A percentile compares a stretch with the other conserved stretches of the same genome.
Evolutionary conservation across 2,888 invertebrate genomes (phyloP).

Genomic region (Agelastica alni): DNA sequence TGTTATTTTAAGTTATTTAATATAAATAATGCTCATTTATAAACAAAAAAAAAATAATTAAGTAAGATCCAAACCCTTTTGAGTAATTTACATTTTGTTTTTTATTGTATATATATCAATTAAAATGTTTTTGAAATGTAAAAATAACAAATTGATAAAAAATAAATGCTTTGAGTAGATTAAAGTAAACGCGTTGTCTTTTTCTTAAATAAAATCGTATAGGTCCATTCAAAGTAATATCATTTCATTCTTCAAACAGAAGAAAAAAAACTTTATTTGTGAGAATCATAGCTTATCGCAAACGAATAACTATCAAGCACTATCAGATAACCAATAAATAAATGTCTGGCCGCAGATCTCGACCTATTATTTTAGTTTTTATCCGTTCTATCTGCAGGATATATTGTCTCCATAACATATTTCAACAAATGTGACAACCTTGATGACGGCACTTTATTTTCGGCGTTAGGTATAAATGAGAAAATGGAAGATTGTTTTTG

Average conservation of each 20-base stretch:
- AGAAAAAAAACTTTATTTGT: conserved; percentile 15
- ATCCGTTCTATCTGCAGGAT: conserved; percentile 21
- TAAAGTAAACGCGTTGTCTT: no score
- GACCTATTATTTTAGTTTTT: conserved; percentile 22
- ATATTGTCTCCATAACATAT: conserved; percentile 23
- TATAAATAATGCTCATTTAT: no score
- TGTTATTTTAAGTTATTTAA: no score
- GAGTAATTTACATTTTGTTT: no score
- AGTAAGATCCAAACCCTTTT: no score
- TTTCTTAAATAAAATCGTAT: no score
- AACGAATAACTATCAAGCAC: conserved; percentile 23
- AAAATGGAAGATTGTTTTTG: neutral
- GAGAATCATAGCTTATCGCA: conserved; percentile 22
- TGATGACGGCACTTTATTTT: conserved; percentile 23
- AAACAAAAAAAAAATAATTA: no score
- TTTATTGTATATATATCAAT: no score
- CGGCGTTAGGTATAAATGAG: conserved; percentile 17
- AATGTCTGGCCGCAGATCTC: conserved; percentile 21
- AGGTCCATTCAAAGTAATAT: conserved; percentile 5
- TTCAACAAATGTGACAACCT: conserved; percentile 23
- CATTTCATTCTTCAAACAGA: conserved; percentile 5
- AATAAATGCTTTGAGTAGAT: no score
- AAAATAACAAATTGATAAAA: no score
- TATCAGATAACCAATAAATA: conserved; percentile 23
- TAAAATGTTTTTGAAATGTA: no score